Evolutionary conservation across 1,140 invertebrate species (phyloP).

Genomic region (Ceratosolen fusciceps): DNA sequence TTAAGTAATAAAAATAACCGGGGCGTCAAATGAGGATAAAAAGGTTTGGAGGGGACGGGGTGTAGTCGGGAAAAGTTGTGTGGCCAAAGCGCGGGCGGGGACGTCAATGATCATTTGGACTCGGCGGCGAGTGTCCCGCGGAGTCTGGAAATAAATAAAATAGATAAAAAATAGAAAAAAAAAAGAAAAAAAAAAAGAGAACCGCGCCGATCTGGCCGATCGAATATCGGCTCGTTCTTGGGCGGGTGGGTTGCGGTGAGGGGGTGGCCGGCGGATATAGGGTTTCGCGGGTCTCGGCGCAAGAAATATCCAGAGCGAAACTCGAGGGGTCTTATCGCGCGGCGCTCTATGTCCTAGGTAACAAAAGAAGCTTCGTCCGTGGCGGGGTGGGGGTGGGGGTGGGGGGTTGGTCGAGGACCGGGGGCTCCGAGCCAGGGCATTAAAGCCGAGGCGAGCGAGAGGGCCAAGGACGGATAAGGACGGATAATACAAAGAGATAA

Average conservation of each 20-base stretch:
- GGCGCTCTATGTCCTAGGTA: constrained; percentile 15
- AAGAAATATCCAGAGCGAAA: constrained; percentile 24
- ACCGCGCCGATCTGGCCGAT: not conserved
- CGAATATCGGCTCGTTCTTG: constrained; percentile 9
- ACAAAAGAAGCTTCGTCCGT: constrained; percentile 27
- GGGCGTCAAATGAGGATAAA: too few species aligned
- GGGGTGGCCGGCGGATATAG: constrained; percentile 30
- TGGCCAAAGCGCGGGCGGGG: too few species aligned
- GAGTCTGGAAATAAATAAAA: too few species aligned
- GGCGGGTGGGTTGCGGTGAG: too few species aligned
- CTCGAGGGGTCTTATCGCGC: constrained; percentile 42
- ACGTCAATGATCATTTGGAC: too few species aligned
- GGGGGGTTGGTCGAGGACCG: not conserved
- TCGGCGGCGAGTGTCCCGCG: too few species aligned
- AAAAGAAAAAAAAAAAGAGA: not conserved
- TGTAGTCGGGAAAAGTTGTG: too few species aligned
- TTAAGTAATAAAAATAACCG: too few species aligned
- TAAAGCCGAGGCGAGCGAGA: not conserved
- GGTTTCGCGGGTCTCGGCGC: constrained; percentile 36
- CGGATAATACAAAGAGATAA: constrained; percentile 35
- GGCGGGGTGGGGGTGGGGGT: not conserved
- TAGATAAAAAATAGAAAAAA: too few species aligned
- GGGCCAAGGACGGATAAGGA: not conserved
- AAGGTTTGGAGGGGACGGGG: too few species aligned
- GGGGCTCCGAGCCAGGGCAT: not conserved